A percentile compares a stretch with the other conserved stretches of the same genome.
These are phyloP conservation scores for Halcyon badia DNA, from an alignment of 2,797 vertebrate species.

Conservation along the genomic window DNA sequence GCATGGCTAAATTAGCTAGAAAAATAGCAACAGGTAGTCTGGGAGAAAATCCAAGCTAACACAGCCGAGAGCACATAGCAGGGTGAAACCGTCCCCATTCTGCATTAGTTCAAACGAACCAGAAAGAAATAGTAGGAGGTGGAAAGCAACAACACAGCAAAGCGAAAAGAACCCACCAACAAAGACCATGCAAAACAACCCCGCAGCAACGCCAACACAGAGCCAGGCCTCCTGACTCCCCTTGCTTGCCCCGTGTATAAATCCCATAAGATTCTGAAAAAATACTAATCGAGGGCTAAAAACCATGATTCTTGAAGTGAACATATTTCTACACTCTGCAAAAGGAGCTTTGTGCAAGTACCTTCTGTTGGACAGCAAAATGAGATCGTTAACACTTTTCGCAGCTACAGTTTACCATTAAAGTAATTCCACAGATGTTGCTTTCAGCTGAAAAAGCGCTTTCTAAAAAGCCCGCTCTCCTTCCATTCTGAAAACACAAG, in stretches of 20 bases:
- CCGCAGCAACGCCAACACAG: not conserved
- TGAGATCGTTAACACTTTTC: rapidly evolving
- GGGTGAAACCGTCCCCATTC: not conserved
- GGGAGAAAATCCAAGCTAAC: not conserved
- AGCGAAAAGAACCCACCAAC: not conserved
- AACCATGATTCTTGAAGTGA: not conserved
- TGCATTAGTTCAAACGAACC: not conserved
- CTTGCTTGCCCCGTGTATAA: not conserved
- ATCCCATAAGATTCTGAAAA: not conserved
- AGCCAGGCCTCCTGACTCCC: not conserved
- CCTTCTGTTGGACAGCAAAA: not conserved
- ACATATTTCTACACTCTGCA: not conserved
- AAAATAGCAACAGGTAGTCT: not conserved
- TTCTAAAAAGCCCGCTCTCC: not conserved
- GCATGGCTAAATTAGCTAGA: not conserved
- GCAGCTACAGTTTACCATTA: not conserved
- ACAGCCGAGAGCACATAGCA: not conserved
- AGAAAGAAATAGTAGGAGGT: not conserved
- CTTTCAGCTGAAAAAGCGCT: not conserved
- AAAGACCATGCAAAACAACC: not conserved
- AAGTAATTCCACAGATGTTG: not conserved
- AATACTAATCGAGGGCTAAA: not conserved
- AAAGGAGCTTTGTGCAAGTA: not conserved
- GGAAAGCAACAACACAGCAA: not conserved
- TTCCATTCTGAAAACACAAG: not conserved